Percentiles rank a stretch among this genome's conserved stretches.
These are phyloP conservation scores for Rhynchophorus ferrugineus DNA, from an alignment of 1,140 invertebrate genomes.

Conservation along the genomic window DNA sequence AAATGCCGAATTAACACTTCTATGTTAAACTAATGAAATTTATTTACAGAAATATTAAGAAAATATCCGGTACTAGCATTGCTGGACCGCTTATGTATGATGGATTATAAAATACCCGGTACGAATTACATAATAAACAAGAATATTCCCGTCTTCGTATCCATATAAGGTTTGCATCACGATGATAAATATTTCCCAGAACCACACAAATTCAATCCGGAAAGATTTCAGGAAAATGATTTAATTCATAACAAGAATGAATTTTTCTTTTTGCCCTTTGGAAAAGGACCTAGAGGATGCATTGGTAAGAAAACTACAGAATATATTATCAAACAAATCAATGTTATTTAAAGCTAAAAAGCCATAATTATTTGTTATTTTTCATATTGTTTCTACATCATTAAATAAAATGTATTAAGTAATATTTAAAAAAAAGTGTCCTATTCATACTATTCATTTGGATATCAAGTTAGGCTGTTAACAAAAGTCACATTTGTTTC, in stretches of 20 bases:
- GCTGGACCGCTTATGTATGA: slow-evolving; percentile 48
- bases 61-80: slow-evolving; percentile 53
- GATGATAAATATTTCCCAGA: slow-evolving; percentile 40
- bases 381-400: too few species aligned
- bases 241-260: slow-evolving; percentile 6
- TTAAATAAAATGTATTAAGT: too few species aligned
- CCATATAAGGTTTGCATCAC: slow-evolving; percentile 37
- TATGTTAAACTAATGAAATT: background rate
- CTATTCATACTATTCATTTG: too few species aligned
- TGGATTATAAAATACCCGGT: slow-evolving; percentile 48
- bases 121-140: slow-evolving; percentile 36
- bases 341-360: too few species aligned
- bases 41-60: slow-evolving; percentile 51
- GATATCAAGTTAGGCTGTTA: too few species aligned
- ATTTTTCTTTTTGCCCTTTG: slow-evolving; percentile 21
- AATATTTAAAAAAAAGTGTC: too few species aligned
- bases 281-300: slow-evolving; percentile 23
- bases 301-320: slow-evolving; percentile 23
- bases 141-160: slow-evolving; percentile 40
- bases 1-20: too few species aligned
- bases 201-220: slow-evolving; percentile 44
- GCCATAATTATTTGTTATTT: too few species aligned
- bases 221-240: slow-evolving; percentile 40
- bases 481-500: too few species aligned
- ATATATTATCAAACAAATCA: too few species aligned